Percentiles rank a stretch among this genome's conserved stretches.
phyloP scores from a whole-genome alignment of 2,888 invertebrate genomes.

The Rugalucina vietnamica region DNA sequence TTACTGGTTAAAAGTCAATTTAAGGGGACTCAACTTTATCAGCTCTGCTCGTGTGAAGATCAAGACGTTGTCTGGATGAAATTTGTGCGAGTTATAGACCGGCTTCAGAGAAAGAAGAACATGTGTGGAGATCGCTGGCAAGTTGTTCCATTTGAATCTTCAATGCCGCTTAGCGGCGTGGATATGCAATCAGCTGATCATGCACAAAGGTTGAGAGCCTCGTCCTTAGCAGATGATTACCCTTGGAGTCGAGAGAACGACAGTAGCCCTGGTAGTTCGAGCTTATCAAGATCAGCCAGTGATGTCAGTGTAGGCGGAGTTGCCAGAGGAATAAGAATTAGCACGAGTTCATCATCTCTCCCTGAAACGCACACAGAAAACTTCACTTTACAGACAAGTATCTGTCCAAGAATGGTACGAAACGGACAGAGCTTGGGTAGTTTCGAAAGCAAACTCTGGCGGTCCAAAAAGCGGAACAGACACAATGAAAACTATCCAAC shows the following conservation, averaged over 20 bases:
- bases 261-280: background rate
- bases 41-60: slow-evolving; percentile 7
- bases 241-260: background rate
- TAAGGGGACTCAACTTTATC: background rate
- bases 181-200: background rate
- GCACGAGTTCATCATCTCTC: background rate
- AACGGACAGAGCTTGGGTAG: too few relatives aligned
- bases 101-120: background rate
- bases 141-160: background rate
- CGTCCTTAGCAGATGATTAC: background rate
- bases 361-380: background rate
- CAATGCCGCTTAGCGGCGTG: background rate
- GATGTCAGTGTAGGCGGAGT: background rate
- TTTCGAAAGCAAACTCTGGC: too few relatives aligned
- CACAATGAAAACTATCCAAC: too few relatives aligned
- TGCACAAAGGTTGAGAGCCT: background rate
- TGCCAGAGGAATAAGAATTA: background rate
- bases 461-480: too few relatives aligned
- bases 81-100: background rate
- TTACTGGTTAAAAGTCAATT: slow-evolving; percentile 8
- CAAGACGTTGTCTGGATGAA: background rate
- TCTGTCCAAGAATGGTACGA: too few relatives aligned
- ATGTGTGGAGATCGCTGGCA: background rate
- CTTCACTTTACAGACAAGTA: background rate
- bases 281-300: background rate